phyloP scores from a whole-genome alignment of 2,113 vertebrate genomes.

The Aldabrachelys gigantea region DNA sequence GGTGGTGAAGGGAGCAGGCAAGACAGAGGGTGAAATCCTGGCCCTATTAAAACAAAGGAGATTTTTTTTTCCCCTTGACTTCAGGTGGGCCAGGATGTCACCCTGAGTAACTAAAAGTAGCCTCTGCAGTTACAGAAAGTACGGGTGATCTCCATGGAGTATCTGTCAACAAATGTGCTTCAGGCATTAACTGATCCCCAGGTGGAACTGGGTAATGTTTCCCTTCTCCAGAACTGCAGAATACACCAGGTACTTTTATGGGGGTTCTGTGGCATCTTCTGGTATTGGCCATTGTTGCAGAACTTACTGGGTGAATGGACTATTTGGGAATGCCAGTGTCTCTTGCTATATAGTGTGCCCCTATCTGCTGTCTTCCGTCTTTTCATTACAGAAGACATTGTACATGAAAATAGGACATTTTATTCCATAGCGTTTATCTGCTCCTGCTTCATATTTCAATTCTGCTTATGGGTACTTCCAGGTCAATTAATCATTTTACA shows the following conservation, averaged over 20 bases:
- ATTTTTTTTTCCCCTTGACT: conserved; percentile 27
- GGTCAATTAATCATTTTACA: background rate
- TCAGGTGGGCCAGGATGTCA: accelerated
- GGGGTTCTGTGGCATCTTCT: background rate
- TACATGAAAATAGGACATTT: background rate
- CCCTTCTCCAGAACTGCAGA: background rate
- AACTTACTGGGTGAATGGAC: background rate
- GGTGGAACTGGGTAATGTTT: background rate
- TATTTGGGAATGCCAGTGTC: background rate
- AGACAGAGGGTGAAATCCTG: conserved; percentile 3
- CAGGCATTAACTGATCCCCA: accelerated
- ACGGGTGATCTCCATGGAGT: background rate
- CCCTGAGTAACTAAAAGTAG: background rate
- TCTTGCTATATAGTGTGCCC: background rate
- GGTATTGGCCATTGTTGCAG: background rate
- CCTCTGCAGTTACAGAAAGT: background rate
- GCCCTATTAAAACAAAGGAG: background rate
- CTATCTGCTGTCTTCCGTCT: background rate
- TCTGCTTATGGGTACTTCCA: background rate
- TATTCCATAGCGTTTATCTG: background rate
- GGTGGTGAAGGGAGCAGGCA: conserved; percentile 9
- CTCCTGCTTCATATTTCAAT: background rate
- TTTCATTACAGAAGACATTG: background rate
- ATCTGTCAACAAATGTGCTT: background rate
- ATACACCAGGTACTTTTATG: background rate